Base-by-base conservation (phyloP, 2,113 vertebrate species). In the Microtus oregoni region DNA sequence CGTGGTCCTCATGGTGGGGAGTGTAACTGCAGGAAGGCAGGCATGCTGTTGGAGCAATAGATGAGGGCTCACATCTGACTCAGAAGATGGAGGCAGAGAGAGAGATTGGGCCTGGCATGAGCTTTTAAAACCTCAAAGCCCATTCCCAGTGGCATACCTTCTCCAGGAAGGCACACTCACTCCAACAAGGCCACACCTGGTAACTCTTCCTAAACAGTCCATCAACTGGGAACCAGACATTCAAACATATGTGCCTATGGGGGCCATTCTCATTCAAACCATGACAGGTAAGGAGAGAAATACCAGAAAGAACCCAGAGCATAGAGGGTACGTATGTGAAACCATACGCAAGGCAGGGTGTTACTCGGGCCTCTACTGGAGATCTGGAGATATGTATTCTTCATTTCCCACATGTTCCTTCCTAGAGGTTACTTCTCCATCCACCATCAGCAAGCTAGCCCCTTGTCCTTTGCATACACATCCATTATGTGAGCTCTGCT, bases 391-490 rank as follows among this genome's bases (percentile, higher is more conserved):
- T n/a, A 28, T 9, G 26, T 52, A 52, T 35, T 52, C 13, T 52
- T 52, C 52, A 52, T 55, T 52, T 63, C 44, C 52, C 47, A 24
- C 1, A 26, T 1, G n/a, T 44, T 9, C 9, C 0, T 63, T 89
- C 50, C 44, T 52, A 32, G 67, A 61, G 41, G 58, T 24, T 20
- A 9, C 41, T 30, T 17, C 26, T 6, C 0, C 3, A 0, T 41
- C 26, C 1, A 0, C 47, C 47, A 28, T 13, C 47, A 83, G 26
- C 44, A 55, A 38, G 7, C 12, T 1, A n/a, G 32, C 5, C 50
- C 63, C 58, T 73, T 3, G 0, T 11, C 24, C 47, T 85, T 70
- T 58, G 67, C n/a, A 55, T 35, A 4, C 5, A 2, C 2, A 3
- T 65, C 5, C 0, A 4, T 8, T 52, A 3, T 28, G 22, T 11